Conservation (phyloP, 2,797 vertebrate species). For the Stomatorhinus walkeri region DNA sequence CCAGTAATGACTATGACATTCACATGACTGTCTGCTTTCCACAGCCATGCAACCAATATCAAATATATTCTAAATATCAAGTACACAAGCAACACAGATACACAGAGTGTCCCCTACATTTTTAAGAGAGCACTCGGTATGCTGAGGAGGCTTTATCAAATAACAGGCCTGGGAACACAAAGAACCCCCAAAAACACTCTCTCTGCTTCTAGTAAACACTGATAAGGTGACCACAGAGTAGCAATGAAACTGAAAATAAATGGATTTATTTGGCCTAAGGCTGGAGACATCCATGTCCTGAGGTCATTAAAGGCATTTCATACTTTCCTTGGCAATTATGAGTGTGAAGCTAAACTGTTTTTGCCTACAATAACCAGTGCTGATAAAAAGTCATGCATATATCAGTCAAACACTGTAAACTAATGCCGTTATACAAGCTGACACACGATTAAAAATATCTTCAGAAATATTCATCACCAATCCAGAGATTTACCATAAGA, state of each 20-base stretch:
- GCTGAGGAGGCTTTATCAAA: neutral
- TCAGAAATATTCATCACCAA: neutral
- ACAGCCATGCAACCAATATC: neutral
- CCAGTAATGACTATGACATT: neutral
- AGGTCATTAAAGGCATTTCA: neutral
- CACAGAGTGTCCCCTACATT: neutral
- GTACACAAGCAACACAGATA: neutral
- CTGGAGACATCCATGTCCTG: neutral
- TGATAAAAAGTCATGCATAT: neutral
- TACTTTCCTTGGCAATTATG: neutral
- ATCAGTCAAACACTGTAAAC: neutral
- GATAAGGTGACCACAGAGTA: neutral
- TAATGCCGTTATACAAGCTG: neutral
- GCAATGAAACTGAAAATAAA: neutral
- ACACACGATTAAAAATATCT: neutral
- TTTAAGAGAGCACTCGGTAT: neutral
- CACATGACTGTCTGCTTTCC: neutral
- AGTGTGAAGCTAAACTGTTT: neutral
- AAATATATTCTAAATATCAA: neutral
- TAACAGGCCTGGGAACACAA: neutral
- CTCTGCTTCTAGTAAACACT: neutral
- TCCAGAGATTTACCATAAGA: neutral
- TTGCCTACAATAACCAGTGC: neutral
- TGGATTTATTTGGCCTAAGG: neutral
- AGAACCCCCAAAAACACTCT: neutral